Percentiles rank a stretch among this genome's conserved stretches.
Conservation (phyloP, 2,797 vertebrate genomes). For the Syngnathus acus region DNA sequence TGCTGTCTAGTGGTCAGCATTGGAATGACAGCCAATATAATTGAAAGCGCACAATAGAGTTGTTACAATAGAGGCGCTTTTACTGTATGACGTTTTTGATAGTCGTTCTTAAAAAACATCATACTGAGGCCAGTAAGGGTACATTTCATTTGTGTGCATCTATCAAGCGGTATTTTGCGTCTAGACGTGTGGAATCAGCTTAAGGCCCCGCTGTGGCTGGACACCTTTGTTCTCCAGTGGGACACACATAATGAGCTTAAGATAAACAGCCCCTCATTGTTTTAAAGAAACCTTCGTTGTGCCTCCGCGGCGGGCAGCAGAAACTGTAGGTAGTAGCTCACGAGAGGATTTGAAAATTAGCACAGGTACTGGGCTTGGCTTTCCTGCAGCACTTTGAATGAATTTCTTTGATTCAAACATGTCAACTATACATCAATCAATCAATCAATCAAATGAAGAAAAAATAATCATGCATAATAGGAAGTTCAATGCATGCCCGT, state of each 20-base stretch:
- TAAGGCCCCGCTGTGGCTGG: slow-evolving; percentile 54
- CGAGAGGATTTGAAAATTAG: slow-evolving; percentile 39
- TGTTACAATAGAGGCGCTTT: too few species aligned
- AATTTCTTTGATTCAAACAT: too few species aligned
- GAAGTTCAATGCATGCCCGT: neutral
- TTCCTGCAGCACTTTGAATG: neutral
- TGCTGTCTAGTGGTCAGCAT: too few species aligned
- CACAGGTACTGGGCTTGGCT: slow-evolving; percentile 22
- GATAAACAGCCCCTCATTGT: slow-evolving; percentile 59
- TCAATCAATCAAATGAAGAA: too few species aligned
- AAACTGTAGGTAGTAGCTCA: slow-evolving; percentile 4
- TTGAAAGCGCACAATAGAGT: too few species aligned
- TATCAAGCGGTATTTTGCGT: slow-evolving; percentile 33
- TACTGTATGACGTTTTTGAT: too few species aligned
- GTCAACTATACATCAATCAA: too few species aligned
- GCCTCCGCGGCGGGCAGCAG: slow-evolving; percentile 4
- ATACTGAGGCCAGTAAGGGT: neutral
- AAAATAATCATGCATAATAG: neutral
- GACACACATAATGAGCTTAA: slow-evolving; percentile 61
- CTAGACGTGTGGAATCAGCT: slow-evolving; percentile 59
- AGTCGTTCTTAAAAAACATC: too few species aligned
- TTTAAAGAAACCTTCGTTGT: slow-evolving; percentile 33
- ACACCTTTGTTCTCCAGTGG: slow-evolving; percentile 58
- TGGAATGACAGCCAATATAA: too few species aligned
- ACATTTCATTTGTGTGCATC: slow-evolving; percentile 12